A percentile compares a stretch with the other conserved stretches of the same genome.
Conservation (phyloP, 2,888 invertebrate species). For the Andrena haemorrhoa region DNA sequence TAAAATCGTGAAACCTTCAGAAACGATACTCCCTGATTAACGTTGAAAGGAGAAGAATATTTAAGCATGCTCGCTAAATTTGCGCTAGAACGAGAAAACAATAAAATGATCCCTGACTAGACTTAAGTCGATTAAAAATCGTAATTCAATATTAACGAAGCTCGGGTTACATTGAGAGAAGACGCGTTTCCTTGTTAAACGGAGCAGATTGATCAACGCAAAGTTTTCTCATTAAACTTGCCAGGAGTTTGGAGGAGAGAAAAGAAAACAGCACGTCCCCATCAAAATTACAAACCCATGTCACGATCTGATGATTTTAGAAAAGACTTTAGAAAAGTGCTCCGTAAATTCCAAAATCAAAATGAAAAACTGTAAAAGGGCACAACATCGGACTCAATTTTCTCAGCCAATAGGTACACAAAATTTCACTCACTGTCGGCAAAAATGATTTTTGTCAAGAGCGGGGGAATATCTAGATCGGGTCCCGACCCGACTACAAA, state of each 20-base stretch:
- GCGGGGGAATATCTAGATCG: too few relatives aligned
- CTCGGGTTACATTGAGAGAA: neutral
- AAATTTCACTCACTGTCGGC: too few relatives aligned
- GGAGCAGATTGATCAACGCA: constrained; percentile 6
- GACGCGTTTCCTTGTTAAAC: neutral
- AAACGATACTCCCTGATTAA: neutral
- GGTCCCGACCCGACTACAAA: too few relatives aligned
- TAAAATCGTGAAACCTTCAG: constrained; percentile 10
- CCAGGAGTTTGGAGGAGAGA: neutral
- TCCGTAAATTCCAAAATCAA: too few relatives aligned
- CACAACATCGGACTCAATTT: too few relatives aligned
- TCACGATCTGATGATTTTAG: neutral
- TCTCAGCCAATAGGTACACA: too few relatives aligned
- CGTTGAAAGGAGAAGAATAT: neutral
- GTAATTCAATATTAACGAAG: neutral
- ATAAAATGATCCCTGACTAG: neutral
- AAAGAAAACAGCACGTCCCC: neutral
- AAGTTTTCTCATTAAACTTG: constrained; percentile 5
- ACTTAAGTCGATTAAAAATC: neutral
- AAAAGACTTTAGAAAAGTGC: too few relatives aligned
- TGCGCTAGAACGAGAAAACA: neutral
- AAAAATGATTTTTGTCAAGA: too few relatives aligned
- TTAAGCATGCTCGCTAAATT: neutral
- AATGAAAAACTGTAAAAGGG: too few relatives aligned
- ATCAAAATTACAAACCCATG: neutral